phyloP scores from a whole-genome alignment of 2,888 invertebrate genomes.

The Bugula neritina region DNA sequence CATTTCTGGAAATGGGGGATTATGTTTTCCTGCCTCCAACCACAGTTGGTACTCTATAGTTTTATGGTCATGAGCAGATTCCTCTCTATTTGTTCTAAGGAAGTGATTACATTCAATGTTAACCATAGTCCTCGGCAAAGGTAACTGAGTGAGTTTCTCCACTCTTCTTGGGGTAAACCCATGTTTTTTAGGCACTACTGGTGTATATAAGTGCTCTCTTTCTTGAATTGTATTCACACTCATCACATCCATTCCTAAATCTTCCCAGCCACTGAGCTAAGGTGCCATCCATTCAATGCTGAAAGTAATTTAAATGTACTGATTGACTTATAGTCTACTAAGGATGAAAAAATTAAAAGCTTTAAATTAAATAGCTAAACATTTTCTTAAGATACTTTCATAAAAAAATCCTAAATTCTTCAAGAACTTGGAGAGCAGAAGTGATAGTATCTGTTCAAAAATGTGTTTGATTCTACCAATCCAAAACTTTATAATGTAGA shows the following conservation, averaged over 20 bases:
- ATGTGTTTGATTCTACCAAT: no score
- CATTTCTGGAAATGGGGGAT: constrained; percentile 39
- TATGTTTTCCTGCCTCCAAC: constrained; percentile 51
- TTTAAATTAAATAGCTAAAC: no score
- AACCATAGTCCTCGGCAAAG: constrained; percentile 38
- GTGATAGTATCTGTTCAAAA: no score
- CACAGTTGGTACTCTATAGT: constrained; percentile 45
- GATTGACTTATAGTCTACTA: no score
- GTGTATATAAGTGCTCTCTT: constrained; percentile 41
- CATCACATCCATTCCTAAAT: constrained; percentile 17
- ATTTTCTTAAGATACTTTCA: no score
- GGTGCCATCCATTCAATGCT: no score
- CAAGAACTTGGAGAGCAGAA: no score
- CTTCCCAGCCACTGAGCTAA: no score
- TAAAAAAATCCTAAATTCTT: no score
- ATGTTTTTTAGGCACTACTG: constrained; percentile 34
- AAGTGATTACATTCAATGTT: constrained; percentile 49
- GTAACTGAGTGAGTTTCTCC: constrained; percentile 38
- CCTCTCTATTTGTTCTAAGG: constrained; percentile 37
- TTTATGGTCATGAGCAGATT: constrained; percentile 30
- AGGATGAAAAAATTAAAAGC: no score
- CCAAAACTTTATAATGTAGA: no score
- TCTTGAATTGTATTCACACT: constrained; percentile 38
- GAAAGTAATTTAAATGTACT: no score
- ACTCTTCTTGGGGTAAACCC: constrained; percentile 47